Conservation (phyloP, 2,797 vertebrate species). For the Rhynchotus rufescens region DNA sequence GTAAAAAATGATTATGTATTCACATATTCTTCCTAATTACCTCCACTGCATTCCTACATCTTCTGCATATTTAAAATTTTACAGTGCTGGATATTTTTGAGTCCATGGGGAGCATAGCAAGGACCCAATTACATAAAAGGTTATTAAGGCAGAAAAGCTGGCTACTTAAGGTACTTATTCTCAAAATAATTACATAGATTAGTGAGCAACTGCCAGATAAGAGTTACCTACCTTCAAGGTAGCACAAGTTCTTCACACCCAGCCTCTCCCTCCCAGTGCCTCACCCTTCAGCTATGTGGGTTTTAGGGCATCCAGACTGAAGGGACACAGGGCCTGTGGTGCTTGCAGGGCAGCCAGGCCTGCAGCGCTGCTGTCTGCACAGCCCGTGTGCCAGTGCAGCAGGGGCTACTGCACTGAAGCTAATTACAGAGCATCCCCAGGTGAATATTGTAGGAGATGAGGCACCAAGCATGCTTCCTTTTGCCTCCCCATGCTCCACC, state of each 20-base stretch:
- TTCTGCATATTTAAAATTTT: not conserved
- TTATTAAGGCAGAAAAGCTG: slow-evolving; percentile 54
- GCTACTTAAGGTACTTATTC: slow-evolving; percentile 56
- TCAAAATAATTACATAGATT: slow-evolving; percentile 49
- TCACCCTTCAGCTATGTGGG: rapidly evolving
- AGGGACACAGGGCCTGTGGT: not conserved
- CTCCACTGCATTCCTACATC: not conserved
- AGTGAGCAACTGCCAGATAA: not conserved
- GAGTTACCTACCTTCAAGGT: not conserved
- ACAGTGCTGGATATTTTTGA: rapidly evolving
- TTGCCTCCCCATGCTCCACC: too few species aligned
- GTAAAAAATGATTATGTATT: not conserved
- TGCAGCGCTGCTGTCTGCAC: not conserved
- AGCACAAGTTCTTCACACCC: not conserved
- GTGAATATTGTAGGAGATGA: not conserved
- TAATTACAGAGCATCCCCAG: not conserved
- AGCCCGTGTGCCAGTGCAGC: not conserved
- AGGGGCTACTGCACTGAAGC: not conserved
- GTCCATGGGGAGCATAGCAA: not conserved
- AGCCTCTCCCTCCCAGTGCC: not conserved
- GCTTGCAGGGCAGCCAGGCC: not conserved
- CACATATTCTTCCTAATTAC: not conserved
- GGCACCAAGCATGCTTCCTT: not conserved
- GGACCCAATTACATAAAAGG: slow-evolving; percentile 33
- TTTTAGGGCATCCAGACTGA: not conserved